phyloP scores from a whole-genome alignment of 2,113 vertebrate genomes.

The Gorsachius goisagi region DNA sequence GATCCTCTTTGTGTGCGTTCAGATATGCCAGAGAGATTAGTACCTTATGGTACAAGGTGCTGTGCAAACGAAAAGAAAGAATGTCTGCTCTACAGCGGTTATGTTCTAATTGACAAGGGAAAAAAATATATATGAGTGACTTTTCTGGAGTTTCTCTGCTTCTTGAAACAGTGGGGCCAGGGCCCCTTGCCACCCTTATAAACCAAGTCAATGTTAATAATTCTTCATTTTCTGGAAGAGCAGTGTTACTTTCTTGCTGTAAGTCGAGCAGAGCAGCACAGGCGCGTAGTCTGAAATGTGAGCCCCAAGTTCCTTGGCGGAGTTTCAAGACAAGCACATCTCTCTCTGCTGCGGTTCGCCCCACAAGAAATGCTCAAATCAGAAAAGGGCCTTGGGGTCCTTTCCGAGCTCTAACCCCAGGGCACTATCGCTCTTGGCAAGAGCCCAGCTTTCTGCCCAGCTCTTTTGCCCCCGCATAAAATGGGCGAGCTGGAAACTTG shows the following conservation, averaged over 20 bases:
- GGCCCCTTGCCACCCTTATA: background rate
- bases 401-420: background rate
- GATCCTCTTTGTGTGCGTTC: background rate
- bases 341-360: background rate
- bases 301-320: background rate
- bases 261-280: background rate
- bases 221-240: background rate
- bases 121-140: background rate
- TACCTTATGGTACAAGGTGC: background rate
- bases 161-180: background rate
- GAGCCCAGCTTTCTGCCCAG: background rate
- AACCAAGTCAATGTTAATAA: background rate
- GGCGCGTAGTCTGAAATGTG: background rate
- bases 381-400: background rate
- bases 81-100: background rate
- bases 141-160: background rate
- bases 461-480: background rate
- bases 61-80: background rate
- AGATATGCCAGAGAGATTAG: background rate
- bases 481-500: background rate
- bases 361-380: background rate
- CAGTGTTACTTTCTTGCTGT: background rate
- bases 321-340: background rate
- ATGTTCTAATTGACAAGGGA: background rate
- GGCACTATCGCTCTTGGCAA: background rate